Conservation (phyloP, 2,797 vertebrate species). For the Tenualosa ilisha region DNA sequence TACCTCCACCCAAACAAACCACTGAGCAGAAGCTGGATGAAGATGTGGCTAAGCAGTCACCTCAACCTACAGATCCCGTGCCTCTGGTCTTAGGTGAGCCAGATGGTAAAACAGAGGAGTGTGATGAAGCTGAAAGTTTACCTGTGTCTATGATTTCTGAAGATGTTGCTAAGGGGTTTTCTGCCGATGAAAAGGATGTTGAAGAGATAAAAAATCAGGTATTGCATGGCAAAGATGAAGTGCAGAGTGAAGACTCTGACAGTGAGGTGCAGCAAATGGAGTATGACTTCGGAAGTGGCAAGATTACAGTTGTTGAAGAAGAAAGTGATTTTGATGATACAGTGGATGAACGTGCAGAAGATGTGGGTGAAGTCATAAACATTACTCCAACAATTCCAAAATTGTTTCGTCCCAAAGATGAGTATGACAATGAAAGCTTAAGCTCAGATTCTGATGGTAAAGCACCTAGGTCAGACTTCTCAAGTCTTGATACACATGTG, state of each 20-base stretch:
- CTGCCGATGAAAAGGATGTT: neutral
- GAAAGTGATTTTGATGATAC: constrained; percentile 39
- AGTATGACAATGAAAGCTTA: constrained; percentile 5
- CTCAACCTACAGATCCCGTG: constrained; percentile 15
- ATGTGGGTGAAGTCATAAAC: neutral
- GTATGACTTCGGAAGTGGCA: constrained; percentile 57
- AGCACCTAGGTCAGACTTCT: constrained; percentile 45
- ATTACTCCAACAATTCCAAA: neutral
- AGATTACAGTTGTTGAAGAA: constrained; percentile 47
- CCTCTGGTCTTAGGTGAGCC: neutral
- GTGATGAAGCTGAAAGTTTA: constrained; percentile 43
- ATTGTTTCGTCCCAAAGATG: neutral
- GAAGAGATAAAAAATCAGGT: neutral
- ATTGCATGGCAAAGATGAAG: constrained; percentile 41
- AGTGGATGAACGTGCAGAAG: constrained; percentile 6
- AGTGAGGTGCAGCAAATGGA: constrained; percentile 59
- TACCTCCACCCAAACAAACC: neutral
- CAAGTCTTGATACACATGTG: neutral
- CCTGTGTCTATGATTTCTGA: constrained; percentile 65
- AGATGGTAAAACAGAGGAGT: constrained; percentile 7
- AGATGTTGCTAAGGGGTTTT: constrained; percentile 36
- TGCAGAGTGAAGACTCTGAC: constrained; percentile 62
- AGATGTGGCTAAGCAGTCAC: constrained; percentile 13
- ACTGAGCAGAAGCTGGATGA: neutral
- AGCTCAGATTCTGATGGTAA: constrained; percentile 28